Evolutionary conservation across 2,888 invertebrate genomes (phyloP).

Genomic region (Ectropis crepuscularia): DNA sequence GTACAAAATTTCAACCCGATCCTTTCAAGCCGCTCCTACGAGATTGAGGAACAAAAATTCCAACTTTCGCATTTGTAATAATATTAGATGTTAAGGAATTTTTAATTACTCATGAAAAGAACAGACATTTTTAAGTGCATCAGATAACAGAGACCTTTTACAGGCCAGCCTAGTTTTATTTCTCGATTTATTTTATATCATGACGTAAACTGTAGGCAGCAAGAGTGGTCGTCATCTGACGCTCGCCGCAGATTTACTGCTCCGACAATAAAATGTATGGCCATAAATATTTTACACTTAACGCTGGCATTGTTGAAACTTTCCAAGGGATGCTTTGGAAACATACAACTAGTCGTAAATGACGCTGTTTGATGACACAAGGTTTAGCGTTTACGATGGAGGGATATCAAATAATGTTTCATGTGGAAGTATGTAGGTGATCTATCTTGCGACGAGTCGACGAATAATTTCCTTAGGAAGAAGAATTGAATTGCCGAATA

Average conservation of each 20-base stretch:
- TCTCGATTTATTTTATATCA: constrained; percentile 18
- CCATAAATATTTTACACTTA: constrained; percentile 52
- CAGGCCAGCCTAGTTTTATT: constrained; percentile 14
- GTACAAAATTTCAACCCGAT: too few species aligned
- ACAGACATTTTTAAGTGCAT: constrained; percentile 1
- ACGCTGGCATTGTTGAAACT: constrained; percentile 45
- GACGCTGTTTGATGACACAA: background rate
- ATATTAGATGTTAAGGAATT: background rate
- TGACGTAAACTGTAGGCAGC: constrained; percentile 32
- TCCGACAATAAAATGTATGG: constrained; percentile 46
- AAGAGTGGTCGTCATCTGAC: constrained; percentile 36
- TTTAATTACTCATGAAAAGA: background rate
- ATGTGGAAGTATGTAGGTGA: background rate
- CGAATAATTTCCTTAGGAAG: too few species aligned
- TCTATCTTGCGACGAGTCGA: too few species aligned
- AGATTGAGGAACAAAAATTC: too few species aligned
- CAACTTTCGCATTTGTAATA: too few species aligned
- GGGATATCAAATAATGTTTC: background rate
- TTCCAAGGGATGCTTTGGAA: constrained; percentile 31
- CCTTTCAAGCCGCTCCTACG: too few species aligned
- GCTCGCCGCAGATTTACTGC: constrained; percentile 47
- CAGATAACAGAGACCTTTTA: constrained; percentile 17
- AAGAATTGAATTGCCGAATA: too few species aligned
- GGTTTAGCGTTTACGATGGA: constrained; percentile 3
- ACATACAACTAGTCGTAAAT: constrained; percentile 17